Evolutionary conservation across 2,888 invertebrate genomes (phyloP), one percentile per base, ranked within the genome.

Genomic region (Polymixis lichenea): DNA sequence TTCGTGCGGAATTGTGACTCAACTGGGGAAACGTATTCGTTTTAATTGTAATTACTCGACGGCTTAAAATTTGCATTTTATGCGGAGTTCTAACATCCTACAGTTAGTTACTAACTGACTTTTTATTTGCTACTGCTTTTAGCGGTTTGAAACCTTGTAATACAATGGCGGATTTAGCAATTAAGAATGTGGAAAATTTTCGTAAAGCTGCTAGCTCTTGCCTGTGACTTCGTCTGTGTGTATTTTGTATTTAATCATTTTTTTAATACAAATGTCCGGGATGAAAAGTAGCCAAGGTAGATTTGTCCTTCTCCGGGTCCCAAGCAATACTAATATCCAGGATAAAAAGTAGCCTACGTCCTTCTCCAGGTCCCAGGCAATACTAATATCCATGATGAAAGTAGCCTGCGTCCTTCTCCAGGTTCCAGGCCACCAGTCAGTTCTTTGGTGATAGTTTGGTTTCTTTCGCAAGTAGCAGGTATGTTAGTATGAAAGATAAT

Each of bases 1-100:
- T 38, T 58, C 69, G n/a, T 46, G 22, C 49, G 13, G 43, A 80
- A 65, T 64, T 66, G 22, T 80, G 71, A 81, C 46, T 80, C 55
- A 65, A 49, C 70, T 32, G 1, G 43, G 46, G 55, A 76, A 76
- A 56, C 71, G 66, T 66, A 67, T 70, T 61, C 51, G 49, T 19
- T 32, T 58, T 69, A n/a, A 74, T 64, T 53, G 25, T 58, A 66
- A 61, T 69, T 69, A 58, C n/a, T 75, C 25, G 49, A 6, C 22
- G 49, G 55, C 22, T 53, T 61, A 8, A 43, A 67, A 76, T 76
- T 76, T 67, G 25, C 61, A 67, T 76, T 67, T 69, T 70, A 71
- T 25, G 15, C 25, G n/a, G 9, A 49, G 13, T 75, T 66, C 32
- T 58, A 46, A 58, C 64, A 68, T 75, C 58, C 58, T n/a, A 68